Evolutionary conservation across 1,140 invertebrate species (phyloP), one percentile per base, ranked within the genome.

Genomic region (Calosoma granatense): DNA sequence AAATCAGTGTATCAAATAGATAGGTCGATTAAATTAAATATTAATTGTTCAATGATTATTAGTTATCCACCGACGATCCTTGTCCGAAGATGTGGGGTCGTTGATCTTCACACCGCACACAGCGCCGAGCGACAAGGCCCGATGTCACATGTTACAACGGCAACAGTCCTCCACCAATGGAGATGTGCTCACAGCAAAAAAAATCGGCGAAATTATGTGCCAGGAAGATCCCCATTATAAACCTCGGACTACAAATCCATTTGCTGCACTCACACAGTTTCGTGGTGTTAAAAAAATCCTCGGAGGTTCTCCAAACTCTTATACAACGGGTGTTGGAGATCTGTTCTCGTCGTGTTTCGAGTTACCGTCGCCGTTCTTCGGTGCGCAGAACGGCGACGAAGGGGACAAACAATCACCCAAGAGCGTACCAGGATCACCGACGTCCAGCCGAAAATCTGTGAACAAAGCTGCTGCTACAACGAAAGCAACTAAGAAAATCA

Each of bases 201-300:
- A 82, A 57, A 76, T 88, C 0, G 86, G 85, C 20, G 86, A 88
- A 70, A 81, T 84, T 17, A 90, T 90, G 79, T 85, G 86, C 64
- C 77, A 83, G 47, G 79, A 86, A 63, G 88, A 92, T 74, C 84
- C 86, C 23, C 85, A 90, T 64, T 88, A 88, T 64, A 81, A 81
- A 63, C 83, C 81, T 2, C 79, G 77, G 65, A 81, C 75, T 14
- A 79, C 76, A 39, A 88, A 89, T 72, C 86, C 86, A 14, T 88
- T 89, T 67, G 81, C 85, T 47, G 77, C 81, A 1, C 70, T 87
- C 11, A 78, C 76, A 3, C 79, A 82, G 57, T 78, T 83, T 58
- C 73, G 81, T 3, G 86, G 86, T 54, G 86, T 88, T 20, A 87
- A 85, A 68, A 90, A 90, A 67, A 86, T 89, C 52, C 75, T 89